A percentile compares a stretch with the other conserved stretches of the same genome.
phyloP scores from a whole-genome alignment of 2,113 vertebrate species.

The Sorex fumeus region DNA sequence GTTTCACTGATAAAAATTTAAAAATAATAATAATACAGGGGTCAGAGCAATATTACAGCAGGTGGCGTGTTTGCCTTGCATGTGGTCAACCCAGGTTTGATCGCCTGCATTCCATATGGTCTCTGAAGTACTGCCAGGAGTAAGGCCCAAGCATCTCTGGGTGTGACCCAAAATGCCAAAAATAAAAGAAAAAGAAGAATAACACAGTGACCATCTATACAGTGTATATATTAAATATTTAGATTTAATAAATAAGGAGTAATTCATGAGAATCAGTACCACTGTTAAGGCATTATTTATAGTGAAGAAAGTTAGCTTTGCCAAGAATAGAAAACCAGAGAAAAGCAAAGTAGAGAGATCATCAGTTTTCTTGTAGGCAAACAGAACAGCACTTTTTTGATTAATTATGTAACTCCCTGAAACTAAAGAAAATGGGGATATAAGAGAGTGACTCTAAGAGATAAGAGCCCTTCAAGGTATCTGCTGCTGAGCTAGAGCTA shows the following conservation, averaged over 20 bases:
- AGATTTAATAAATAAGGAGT: too few species aligned
- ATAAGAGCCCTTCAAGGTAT: slow-evolving; percentile 65
- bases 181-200: not conserved
- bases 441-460: slow-evolving; percentile 75
- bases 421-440: slow-evolving; percentile 70
- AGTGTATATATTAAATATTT: too few species aligned
- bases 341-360: slow-evolving; percentile 71
- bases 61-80: too few species aligned
- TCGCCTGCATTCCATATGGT: too few species aligned
- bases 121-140: too few species aligned
- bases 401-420: slow-evolving; percentile 67
- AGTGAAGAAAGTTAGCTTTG: slow-evolving; percentile 45
- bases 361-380: slow-evolving; percentile 41
- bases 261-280: too few species aligned
- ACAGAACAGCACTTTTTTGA: slow-evolving; percentile 70
- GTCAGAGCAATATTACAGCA: too few species aligned
- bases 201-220: not conserved
- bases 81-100: too few species aligned
- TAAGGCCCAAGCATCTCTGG: too few species aligned
- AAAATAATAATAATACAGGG: too few species aligned
- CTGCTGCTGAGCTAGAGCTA: slow-evolving; percentile 47
- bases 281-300: slow-evolving; percentile 44
- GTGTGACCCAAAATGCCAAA: too few species aligned
- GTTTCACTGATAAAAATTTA: too few species aligned
- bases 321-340: slow-evolving; percentile 65